These are phyloP conservation scores for Thunnus albacares DNA, from an alignment of 2,797 vertebrate species.

Conservation along the genomic window DNA sequence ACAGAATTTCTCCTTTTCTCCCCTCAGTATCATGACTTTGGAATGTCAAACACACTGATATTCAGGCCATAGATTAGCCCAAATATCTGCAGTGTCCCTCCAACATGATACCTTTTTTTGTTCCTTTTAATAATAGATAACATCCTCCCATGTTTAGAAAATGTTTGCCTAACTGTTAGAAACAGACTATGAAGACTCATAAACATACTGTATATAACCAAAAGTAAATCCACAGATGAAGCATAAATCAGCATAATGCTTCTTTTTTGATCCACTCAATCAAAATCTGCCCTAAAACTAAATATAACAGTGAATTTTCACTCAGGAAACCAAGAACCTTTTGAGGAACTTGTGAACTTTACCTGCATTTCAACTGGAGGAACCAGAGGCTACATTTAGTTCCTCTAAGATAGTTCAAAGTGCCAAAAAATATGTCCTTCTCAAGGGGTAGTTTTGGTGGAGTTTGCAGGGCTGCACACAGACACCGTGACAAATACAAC, in stretches of 20 bases:
- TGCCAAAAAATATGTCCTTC: too few species aligned
- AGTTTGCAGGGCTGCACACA: too few species aligned
- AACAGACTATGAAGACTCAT: constrained; percentile 7
- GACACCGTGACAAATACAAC: too few species aligned
- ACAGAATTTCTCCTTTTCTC: constrained; percentile 35
- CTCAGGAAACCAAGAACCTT: background rate
- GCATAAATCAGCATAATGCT: constrained; percentile 9
- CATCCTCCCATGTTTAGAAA: constrained; percentile 5
- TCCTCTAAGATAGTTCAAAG: background rate
- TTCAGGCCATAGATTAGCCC: constrained; percentile 32
- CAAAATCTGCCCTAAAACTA: background rate
- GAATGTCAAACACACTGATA: constrained; percentile 39
- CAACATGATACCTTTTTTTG: background rate
- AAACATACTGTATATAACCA: background rate
- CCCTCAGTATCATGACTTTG: constrained; percentile 42
- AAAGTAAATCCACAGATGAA: constrained; percentile 6
- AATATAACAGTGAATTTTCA: background rate
- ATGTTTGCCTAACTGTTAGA: constrained; percentile 8
- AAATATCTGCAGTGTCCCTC: constrained; percentile 15
- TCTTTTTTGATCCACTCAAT: constrained; percentile 8
- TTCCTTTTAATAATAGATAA: background rate
- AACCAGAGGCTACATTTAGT: background rate
- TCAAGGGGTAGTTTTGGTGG: too few species aligned
- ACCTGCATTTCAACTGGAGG: background rate
- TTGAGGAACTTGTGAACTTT: background rate